phyloP scores from a whole-genome alignment of 2,113 vertebrate species.

The Vulpes lagopus region DNA sequence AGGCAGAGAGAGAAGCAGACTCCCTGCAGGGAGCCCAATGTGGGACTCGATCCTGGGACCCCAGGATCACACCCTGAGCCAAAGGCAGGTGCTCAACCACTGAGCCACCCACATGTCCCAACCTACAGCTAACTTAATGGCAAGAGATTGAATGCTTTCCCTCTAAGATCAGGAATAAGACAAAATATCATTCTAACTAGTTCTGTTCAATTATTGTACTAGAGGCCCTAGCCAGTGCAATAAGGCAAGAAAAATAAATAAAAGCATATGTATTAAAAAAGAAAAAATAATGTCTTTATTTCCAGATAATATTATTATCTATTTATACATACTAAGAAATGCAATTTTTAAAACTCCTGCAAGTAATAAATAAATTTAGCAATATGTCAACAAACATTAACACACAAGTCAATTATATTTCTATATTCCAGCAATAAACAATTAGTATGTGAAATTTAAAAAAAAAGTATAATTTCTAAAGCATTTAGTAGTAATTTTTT shows the following conservation, averaged over 20 bases:
- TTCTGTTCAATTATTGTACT: not conserved
- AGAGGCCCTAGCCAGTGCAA: not conserved
- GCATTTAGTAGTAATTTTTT: conserved; percentile 23
- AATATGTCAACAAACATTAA: conserved; percentile 18
- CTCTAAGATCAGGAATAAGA: not conserved
- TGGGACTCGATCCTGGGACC: too few species aligned
- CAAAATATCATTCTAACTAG: not conserved
- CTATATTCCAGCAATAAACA: not conserved
- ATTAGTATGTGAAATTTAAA: not conserved
- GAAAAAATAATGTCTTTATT: not conserved
- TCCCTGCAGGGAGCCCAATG: too few species aligned
- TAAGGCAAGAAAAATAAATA: not conserved
- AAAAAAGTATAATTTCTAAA: not conserved
- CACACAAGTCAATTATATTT: not conserved
- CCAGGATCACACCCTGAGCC: too few species aligned
- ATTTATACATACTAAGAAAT: not conserved
- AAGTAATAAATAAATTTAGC: not conserved
- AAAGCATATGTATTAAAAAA: conserved; percentile 18
- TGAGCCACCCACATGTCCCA: too few species aligned
- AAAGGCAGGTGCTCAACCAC: too few species aligned
- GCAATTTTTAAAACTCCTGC: not conserved
- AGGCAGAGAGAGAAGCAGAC: too few species aligned
- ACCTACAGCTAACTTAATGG: not conserved
- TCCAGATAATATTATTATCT: not conserved
- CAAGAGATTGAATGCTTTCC: not conserved